phyloP scores from a whole-genome alignment of 2,888 invertebrate species.

The Mesorhabditis sp. region DNA sequence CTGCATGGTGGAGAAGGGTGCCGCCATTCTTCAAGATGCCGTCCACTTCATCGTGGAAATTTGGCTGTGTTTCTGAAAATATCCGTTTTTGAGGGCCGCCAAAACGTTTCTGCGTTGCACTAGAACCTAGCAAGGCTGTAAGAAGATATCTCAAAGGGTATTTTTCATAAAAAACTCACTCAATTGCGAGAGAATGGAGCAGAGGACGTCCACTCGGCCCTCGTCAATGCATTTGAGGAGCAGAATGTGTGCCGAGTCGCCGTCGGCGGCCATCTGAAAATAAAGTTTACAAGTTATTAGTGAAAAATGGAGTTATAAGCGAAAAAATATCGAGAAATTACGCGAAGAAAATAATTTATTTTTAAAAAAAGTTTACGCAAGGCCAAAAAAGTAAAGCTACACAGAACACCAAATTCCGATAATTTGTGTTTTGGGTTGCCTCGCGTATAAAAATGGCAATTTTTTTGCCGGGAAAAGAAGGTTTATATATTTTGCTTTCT shows the following conservation, averaged over 20 bases:
- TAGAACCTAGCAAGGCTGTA: neutral
- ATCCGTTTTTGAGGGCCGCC: neutral
- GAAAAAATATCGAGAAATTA: too few species aligned
- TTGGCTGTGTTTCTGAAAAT: slow-evolving; percentile 31
- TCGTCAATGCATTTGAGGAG: slow-evolving; percentile 40
- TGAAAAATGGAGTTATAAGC: too few species aligned
- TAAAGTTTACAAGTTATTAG: too few species aligned
- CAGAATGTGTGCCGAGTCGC: slow-evolving; percentile 17
- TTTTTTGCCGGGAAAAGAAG: too few species aligned
- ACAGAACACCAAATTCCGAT: too few species aligned
- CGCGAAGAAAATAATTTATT: too few species aligned
- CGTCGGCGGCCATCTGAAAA: neutral
- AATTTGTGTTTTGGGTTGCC: too few species aligned
- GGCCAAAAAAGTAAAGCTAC: too few species aligned
- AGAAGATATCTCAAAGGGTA: neutral
- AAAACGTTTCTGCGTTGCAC: neutral
- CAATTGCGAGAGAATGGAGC: slow-evolving; percentile 41
- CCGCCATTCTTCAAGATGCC: slow-evolving; percentile 55
- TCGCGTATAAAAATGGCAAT: too few species aligned
- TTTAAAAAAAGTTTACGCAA: too few species aligned
- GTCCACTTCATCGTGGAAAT: slow-evolving; percentile 40
- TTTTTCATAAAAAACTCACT: slow-evolving; percentile 22
- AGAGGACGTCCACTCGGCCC: slow-evolving; percentile 46
- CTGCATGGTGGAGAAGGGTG: slow-evolving; percentile 60
- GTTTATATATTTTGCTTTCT: too few species aligned